phyloP scores from a whole-genome alignment of 2,888 invertebrate species.

The Trypoxylon attenuatum region DNA sequence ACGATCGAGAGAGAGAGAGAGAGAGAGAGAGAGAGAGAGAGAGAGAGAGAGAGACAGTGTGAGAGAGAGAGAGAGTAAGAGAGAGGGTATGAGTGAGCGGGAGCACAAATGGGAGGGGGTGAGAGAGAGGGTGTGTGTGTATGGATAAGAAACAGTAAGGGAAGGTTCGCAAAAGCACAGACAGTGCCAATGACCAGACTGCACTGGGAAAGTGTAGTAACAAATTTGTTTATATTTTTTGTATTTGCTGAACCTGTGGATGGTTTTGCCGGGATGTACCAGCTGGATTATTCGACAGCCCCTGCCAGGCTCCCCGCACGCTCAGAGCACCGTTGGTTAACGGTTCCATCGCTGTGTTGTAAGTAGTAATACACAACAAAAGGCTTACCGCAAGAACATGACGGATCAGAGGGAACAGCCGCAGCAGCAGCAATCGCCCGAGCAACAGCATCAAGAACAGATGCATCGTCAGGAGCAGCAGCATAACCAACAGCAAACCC shows the following conservation, averaged over 20 bases:
- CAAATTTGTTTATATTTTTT: constrained; percentile 75
- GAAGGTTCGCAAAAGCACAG: constrained; percentile 49
- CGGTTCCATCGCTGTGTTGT: neutral
- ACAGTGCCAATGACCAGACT: constrained; percentile 56
- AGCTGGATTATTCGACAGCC: constrained; percentile 69
- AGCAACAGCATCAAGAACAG: constrained; percentile 39
- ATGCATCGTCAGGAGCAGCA: constrained; percentile 66
- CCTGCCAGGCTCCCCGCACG: constrained; percentile 39
- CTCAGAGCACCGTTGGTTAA: too few species aligned
- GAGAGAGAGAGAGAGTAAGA: too few species aligned
- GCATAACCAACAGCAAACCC: constrained; percentile 47
- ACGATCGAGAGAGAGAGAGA: constrained; percentile 41
- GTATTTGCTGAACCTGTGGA: constrained; percentile 72
- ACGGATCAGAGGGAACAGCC: constrained; percentile 69
- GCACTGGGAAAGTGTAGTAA: constrained; percentile 67
- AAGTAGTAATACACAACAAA: too few species aligned
- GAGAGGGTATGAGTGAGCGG: too few species aligned
- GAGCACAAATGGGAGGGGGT: too few species aligned
- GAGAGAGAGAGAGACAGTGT: too few species aligned
- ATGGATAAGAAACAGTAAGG: too few species aligned
- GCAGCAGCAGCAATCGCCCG: constrained; percentile 48
- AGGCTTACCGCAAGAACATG: constrained; percentile 50
- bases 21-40: constrained; percentile 5
- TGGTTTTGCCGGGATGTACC: constrained; percentile 67
- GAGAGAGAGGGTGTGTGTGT: too few species aligned